A percentile compares a stretch with the other conserved stretches of the same genome.
These are phyloP conservation scores for Clarias gariepinus DNA, from an alignment of 2,113 vertebrate species.

Conservation along the genomic window DNA sequence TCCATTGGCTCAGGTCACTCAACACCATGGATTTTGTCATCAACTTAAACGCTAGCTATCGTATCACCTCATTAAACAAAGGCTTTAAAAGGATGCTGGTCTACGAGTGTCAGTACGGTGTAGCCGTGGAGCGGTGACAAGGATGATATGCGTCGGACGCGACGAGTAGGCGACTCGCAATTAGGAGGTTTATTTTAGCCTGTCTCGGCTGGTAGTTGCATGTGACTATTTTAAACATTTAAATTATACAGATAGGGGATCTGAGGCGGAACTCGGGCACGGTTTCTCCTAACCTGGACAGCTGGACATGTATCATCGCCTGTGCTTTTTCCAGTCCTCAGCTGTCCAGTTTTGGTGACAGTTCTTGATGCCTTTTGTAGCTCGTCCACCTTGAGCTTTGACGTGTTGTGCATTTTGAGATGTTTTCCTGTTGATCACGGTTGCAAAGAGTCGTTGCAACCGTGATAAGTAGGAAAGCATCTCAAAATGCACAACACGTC, in stretches of 20 bases:
- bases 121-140: neutral
- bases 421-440: neutral
- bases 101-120: neutral
- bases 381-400: neutral
- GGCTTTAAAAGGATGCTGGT: neutral
- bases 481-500: too few relatives aligned
- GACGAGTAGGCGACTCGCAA: neutral
- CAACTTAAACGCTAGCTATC: neutral
- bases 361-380: neutral
- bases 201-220: neutral
- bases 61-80: constrained; percentile 19
- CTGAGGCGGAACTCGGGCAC: neutral
- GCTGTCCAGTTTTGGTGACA: neutral
- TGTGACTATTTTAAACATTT: neutral
- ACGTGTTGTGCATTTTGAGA: neutral
- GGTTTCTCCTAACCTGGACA: neutral
- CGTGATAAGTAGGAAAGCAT: too few relatives aligned
- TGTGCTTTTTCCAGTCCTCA: neutral
- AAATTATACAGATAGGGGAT: neutral
- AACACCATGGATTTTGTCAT: constrained; percentile 2
- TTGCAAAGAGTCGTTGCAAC: neutral
- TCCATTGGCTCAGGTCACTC: constrained; percentile 28
- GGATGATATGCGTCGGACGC: neutral
- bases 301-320: neutral
- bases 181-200: neutral